phyloP scores from a whole-genome alignment of 2,113 vertebrate genomes.

The Prolemur simus region DNA sequence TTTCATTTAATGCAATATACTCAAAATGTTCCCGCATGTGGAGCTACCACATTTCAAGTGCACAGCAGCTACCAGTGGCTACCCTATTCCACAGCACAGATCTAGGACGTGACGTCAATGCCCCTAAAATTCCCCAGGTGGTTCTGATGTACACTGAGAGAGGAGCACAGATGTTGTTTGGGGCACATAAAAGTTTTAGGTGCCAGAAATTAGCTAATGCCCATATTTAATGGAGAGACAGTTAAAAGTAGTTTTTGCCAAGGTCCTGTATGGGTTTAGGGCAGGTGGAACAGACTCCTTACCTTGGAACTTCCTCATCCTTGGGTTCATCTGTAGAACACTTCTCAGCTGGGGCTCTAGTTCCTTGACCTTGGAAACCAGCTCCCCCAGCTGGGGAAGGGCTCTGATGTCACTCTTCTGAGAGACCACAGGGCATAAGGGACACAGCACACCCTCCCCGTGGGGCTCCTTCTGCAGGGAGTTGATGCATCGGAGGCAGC shows the following conservation, averaged over 20 bases:
- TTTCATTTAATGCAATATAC: background rate
- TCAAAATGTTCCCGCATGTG: background rate
- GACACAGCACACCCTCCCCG: background rate
- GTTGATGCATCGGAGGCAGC: background rate
- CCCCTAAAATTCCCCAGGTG: background rate
- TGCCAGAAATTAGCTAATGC: background rate
- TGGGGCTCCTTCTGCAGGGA: background rate
- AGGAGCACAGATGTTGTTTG: no score
- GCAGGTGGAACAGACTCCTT: background rate
- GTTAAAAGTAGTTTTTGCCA: background rate
- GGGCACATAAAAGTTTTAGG: background rate
- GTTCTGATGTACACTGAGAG: background rate
- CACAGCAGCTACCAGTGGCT: background rate
- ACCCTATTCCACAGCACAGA: no score
- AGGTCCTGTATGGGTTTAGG: accelerated
- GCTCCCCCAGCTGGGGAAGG: accelerated
- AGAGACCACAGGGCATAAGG: background rate
- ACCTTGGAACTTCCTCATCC: background rate
- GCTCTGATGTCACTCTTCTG: background rate
- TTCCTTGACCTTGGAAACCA: background rate
- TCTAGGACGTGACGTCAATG: background rate
- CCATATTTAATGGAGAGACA: accelerated
- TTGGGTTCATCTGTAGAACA: background rate
- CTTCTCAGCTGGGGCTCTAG: background rate
- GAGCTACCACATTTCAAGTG: background rate